Evolutionary conservation across 2,113 vertebrate species (phyloP), one percentile per base, ranked within the genome.

Genomic region (Forbesichthys agassizii): DNA sequence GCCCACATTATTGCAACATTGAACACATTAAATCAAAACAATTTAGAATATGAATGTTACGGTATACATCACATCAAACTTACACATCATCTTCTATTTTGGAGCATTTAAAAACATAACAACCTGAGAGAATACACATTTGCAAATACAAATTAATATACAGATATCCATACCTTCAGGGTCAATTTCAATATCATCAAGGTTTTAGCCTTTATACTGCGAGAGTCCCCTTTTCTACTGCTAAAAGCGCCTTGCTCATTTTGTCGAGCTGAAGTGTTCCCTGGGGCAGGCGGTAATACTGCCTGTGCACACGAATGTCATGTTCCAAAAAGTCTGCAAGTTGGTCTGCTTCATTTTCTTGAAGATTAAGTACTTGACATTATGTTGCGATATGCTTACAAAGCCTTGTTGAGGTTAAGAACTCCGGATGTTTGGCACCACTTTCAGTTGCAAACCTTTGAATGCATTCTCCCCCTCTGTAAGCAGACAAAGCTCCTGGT

Each of bases 401-500:
- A 5, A 56, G 54, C 54, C 54, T 56, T 56, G 54, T 56, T 56
- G 54, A 56, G 54, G 54, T 51, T 51, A 51, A 51, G 49, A 51
- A 9, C 51, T 59, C 52, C 16, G 69, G 69, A 53, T 67, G 8
- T 61, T 73, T 48, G 33, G 57, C 64, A 55, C 62, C 52, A 61
- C 67, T 75, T 62, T 80, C 73, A 3, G 11, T 36, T 33, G 72
- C 74, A 77, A 73, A 68, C 48, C 48, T 73, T 4, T 51, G 52
- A 18, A 73, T 68, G 33, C 65, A 81, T 14, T 77, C 65, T 54
- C 47, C 59, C 11, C 75, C 72, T 75, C 64, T 61, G 73, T 71
- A 74, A 27, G 68, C 59, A 36, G 68, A 78, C 16, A 55, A 55
- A 57, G 80, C 46, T 12, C 64, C 64, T 48, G 61, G 57, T 68